Evolutionary conservation across 2,113 vertebrate genomes (phyloP).

Genomic region (Neodon shergylaensis): DNA sequence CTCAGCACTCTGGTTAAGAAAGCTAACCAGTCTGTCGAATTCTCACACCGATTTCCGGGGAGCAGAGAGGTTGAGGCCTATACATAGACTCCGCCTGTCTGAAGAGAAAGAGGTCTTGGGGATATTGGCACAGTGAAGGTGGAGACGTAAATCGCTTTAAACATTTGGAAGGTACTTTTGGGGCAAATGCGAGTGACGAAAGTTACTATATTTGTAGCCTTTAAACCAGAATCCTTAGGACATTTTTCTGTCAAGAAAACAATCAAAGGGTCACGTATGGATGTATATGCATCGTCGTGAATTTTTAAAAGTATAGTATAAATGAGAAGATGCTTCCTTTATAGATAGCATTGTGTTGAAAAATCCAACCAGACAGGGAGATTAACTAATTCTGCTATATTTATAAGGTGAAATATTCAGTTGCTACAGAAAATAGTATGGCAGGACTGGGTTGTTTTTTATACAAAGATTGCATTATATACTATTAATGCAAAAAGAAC

Average conservation of each 20-base stretch:
- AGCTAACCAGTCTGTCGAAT: background rate
- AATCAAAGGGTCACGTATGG: constrained; percentile 30
- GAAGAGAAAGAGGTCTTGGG: background rate
- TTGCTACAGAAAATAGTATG: background rate
- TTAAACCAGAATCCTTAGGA: constrained; percentile 23
- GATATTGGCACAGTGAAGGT: background rate
- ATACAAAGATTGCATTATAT: constrained; percentile 5
- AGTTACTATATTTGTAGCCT: constrained; percentile 9
- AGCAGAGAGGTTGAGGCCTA: background rate
- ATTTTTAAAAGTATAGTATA: background rate
- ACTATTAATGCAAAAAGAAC: background rate
- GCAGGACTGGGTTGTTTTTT: background rate
- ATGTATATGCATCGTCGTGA: background rate
- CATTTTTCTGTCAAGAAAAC: constrained; percentile 15
- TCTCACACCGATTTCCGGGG: background rate
- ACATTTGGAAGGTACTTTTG: background rate
- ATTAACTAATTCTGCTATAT: background rate
- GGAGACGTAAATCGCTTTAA: background rate
- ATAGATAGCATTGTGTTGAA: constrained; percentile 45
- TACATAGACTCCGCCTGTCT: background rate
- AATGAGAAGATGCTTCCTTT: constrained; percentile 40
- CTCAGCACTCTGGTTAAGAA: background rate
- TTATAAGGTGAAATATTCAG: constrained; percentile 37
- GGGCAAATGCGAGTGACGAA: background rate
- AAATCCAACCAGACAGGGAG: background rate